Percentiles rank a stretch among this genome's conserved stretches.
Evolutionary conservation across 2,888 invertebrate genomes (phyloP).

Genomic region (Chrysopilus asiliformis): DNA sequence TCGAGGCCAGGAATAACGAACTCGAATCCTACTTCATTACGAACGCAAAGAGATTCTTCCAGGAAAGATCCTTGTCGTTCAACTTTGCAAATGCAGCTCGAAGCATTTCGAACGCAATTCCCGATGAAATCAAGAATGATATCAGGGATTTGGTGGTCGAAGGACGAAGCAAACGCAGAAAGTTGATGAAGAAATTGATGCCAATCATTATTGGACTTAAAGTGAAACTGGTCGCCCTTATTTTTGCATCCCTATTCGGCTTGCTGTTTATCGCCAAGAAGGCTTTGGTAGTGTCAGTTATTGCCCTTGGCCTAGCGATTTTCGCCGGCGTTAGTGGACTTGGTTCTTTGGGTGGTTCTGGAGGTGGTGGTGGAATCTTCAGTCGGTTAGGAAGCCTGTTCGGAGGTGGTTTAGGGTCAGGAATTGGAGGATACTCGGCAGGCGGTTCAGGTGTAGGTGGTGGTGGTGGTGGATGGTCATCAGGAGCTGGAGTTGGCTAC

Average conservation of each 20-base stretch:
- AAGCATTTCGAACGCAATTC: conserved; percentile 40
- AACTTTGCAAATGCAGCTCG: conserved; percentile 37
- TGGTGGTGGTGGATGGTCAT: conserved; percentile 19
- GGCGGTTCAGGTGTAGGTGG: conserved; percentile 22
- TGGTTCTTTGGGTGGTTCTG: conserved; percentile 22
- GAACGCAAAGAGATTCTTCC: conserved; percentile 41
- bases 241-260: conserved; percentile 42
- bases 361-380: conserved; percentile 20
- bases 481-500: conserved; percentile 12
- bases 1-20: conserved; percentile 41
- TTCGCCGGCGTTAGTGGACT: conserved; percentile 35
- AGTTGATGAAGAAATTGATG: conserved; percentile 40
- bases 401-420: conserved; percentile 24
- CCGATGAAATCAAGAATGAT: conserved; percentile 42
- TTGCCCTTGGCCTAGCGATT: conserved; percentile 45
- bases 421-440: conserved; percentile 24
- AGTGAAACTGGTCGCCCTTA: conserved; percentile 43
- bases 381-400: conserved; percentile 22
- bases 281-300: conserved; percentile 44
- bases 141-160: conserved; percentile 43
- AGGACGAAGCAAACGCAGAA: conserved; percentile 44
- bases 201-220: conserved; percentile 46
- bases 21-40: conserved; percentile 44
- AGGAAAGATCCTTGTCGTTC: conserved; percentile 41
- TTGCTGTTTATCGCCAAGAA: conserved; percentile 49